These are phyloP conservation scores for Indri indri DNA, from an alignment of 2,113 vertebrate genomes.

Conservation along the genomic window DNA sequence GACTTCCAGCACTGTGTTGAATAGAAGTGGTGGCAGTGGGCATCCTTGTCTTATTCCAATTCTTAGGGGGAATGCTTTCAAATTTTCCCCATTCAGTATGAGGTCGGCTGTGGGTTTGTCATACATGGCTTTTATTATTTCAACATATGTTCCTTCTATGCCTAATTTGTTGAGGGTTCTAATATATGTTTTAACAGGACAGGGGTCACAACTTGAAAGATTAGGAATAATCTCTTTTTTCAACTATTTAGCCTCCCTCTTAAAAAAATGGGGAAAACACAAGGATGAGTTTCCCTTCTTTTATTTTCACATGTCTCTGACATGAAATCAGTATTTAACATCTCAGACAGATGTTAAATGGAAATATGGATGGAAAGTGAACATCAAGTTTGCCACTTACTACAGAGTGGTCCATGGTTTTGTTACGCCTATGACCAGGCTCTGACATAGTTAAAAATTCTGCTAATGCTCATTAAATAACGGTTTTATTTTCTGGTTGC, in stretches of 20 bases:
- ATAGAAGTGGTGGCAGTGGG: no score
- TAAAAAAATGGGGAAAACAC: not conserved
- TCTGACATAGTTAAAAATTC: not conserved
- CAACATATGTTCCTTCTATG: no score
- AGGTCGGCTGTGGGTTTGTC: no score
- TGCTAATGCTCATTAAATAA: not conserved
- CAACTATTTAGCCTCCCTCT: not conserved
- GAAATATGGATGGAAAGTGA: no score
- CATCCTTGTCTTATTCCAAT: no score
- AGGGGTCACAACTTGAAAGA: not conserved
- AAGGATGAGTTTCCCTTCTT: not conserved
- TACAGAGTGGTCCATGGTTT: not conserved
- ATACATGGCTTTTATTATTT: no score
- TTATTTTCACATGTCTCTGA: constrained; percentile 20
- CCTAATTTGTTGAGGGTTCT: not conserved
- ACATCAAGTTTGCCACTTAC: not conserved
- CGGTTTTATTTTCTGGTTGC: constrained; percentile 16
- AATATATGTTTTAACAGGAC: not conserved
- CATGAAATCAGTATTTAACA: not conserved
- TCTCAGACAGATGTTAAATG: not conserved
- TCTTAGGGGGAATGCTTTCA: no score
- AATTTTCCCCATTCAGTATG: no score
- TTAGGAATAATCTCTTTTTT: not conserved
- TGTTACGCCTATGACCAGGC: not conserved
- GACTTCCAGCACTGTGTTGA: no score